Evolutionary conservation across 1,140 invertebrate genomes (phyloP), one percentile per base, ranked within the genome.

Genomic region (Caenorhabditis brenneri): DNA sequence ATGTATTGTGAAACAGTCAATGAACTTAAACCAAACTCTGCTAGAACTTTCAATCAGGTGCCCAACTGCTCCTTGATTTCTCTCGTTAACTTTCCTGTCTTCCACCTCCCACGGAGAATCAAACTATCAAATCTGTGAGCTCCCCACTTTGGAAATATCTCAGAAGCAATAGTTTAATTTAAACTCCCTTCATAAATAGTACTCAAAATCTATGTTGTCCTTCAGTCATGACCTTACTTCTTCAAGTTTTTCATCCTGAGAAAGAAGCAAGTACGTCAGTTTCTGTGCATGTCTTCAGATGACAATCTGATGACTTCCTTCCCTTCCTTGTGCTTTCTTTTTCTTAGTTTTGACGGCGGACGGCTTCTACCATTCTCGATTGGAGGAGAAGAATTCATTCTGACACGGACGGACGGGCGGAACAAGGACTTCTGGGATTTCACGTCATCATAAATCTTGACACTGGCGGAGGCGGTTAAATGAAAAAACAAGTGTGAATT

Each of bases 391-490:
- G 29, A 74, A 74, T 74, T 74, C 65, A 74, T 74, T 42, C 9
- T 74, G 36, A 46, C 36, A 74, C 65, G 65, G n/a, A n/a, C n/a
- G n/a, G n/a, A 42, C 12, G 39, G 16, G 9, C 36, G 3, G 65
- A 19, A 58, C 31, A 22, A 19, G 65, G 65, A 46, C 65, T 74
- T 74, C 36, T 74, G 65, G 65, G 65, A 74, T 74, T 74, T 74
- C 65, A 42, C 65, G 65, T 74, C 65, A 74, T 74, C 65, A 74
- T 74, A 74, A 74, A 74, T 74, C 65, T 24, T 74, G 65, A 74
- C 65, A 74, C 12, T 6, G n/a, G 0, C 65, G 36, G 65, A 74
- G 65, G 65, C 65, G 65, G 42, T 74, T 74, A 74, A 74, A 74
- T 74, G 65, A 74, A 74, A 65, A 65, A 74, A 39, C 65, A 74